phyloP scores from a whole-genome alignment of 2,888 invertebrate genomes.

The Ectemnius continuus region DNA sequence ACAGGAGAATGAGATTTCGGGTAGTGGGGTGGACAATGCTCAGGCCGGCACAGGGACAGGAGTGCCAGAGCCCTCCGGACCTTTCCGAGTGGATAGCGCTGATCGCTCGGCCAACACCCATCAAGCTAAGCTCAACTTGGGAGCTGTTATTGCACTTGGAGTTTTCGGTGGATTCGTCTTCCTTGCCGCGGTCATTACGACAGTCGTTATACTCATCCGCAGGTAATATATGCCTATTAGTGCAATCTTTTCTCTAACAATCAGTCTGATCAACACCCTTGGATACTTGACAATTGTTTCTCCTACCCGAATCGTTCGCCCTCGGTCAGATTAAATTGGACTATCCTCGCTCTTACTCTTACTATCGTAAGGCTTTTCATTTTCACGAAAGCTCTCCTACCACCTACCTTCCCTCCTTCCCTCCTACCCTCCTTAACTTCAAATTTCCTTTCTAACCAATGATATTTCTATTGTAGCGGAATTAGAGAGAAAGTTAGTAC shows the following conservation, averaged over 20 bases:
- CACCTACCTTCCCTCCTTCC: too few relatives aligned
- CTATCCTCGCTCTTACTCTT: too few relatives aligned
- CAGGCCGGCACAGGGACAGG: conserved; percentile 72
- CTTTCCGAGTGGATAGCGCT: conserved; percentile 79
- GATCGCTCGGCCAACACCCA: conserved; percentile 67
- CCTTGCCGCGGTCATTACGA: conserved; percentile 92
- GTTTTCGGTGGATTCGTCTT: conserved; percentile 95
- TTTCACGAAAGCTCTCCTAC: too few relatives aligned
- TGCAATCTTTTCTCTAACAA: not conserved
- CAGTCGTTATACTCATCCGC: conserved; percentile 91
- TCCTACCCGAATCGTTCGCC: too few relatives aligned
- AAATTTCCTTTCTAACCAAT: too few relatives aligned
- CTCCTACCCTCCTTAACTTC: too few relatives aligned
- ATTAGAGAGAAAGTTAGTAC: too few relatives aligned
- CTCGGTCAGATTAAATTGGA: too few relatives aligned
- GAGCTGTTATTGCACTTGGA: conserved; percentile 92
- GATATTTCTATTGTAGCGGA: too few relatives aligned
- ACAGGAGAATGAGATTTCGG: conserved; percentile 88
- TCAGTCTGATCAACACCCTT: too few relatives aligned
- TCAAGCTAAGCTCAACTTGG: conserved; percentile 87
- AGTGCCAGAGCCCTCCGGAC: conserved; percentile 79
- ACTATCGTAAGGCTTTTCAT: too few relatives aligned
- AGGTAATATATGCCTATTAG: conserved; percentile 81
- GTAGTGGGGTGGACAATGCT: conserved; percentile 75
- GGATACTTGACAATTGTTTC: too few relatives aligned